Evolutionary conservation across 1,140 invertebrate species (phyloP).

Genomic region (Drosophila serrata): DNA sequence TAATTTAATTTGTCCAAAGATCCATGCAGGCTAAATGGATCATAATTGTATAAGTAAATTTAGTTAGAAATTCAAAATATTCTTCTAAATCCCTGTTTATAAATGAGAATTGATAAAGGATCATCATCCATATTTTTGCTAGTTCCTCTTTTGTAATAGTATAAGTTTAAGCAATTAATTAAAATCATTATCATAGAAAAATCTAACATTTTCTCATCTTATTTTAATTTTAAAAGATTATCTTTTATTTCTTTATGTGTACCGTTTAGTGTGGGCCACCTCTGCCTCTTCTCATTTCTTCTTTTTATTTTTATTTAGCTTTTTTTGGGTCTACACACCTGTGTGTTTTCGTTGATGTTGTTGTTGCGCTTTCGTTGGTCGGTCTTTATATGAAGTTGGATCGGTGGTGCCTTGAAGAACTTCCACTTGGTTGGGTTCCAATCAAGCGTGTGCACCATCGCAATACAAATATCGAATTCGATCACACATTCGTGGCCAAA

Average conservation of each 20-base stretch:
- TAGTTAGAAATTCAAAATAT: no score
- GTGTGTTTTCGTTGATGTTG: conserved; percentile 63
- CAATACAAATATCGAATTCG: conserved; percentile 48
- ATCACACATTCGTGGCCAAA: conserved; percentile 49
- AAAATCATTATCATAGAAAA: not conserved
- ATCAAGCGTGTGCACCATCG: conserved; percentile 54
- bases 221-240: not conserved
- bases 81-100: no score
- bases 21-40: no score
- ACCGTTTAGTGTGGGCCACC: conserved; percentile 33
- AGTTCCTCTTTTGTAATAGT: not conserved
- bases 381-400: conserved; percentile 40
- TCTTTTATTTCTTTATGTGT: conserved; percentile 11
- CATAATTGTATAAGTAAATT: no score
- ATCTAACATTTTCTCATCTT: not conserved
- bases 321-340: conserved; percentile 61
- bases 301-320: conserved; percentile 23
- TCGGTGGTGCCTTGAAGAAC: conserved; percentile 36
- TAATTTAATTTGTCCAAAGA: no score
- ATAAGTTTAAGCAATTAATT: not conserved
- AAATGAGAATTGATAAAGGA: no score
- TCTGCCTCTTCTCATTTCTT: conserved; percentile 40
- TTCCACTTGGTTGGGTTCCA: conserved; percentile 45
- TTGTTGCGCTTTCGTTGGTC: conserved; percentile 69
- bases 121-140: no score